Base-by-base conservation (phyloP, 2,888 invertebrate genomes). In the Stenchaetothrips biformis region DNA sequence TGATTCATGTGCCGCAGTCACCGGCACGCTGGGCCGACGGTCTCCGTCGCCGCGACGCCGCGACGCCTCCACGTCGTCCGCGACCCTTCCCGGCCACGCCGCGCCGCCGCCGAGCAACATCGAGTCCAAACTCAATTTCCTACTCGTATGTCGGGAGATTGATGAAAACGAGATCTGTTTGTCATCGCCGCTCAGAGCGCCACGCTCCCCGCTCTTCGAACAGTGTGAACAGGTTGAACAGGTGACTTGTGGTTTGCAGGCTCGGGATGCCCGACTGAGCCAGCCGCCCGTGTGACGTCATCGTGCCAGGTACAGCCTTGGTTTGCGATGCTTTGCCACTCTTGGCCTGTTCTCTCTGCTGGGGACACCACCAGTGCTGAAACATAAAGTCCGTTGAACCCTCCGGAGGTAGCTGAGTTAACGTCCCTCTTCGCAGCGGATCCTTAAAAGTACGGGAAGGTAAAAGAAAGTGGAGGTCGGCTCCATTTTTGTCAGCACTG, bases 311-410 rank as follows among this genome's bases (percentile, higher is more conserved):
- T 67, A 67, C 21, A n/a, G 67, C 67, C 21, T 67, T 67, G 67
- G 67, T 67, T 67, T n/a, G 67, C 49, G 7, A n/a, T n/a, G n/a
- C 16, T 53, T 53, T 53, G 53, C 16, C 16, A 25, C 67, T 25
- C 67, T 67, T 67, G 67, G 67, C 67, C 67, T 67, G 67, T 67
- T n/a, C 67, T 67, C 67, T 67, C n/a, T 21, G n/a, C 67, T 11
- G 9, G 67, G 67, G 67, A 67, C 21, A 67, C 18, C 67, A 9
- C 67, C 67, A 67, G 67, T 67, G 67, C 67, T 67, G 67, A 67
- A 67, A 53, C 53, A 53, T 53, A 11, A 53, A 53, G 53, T 53
- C 53, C 18, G 13, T 6, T 11, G 13, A 11, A 6, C 8, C 18
- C 3, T 16, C 53, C 18, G 53, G 8, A 53, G 2, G 53, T 53